Percentiles rank a stretch among this genome's conserved stretches.
Conservation (phyloP, 2,113 vertebrate genomes). For the Cettia cetti region DNA sequence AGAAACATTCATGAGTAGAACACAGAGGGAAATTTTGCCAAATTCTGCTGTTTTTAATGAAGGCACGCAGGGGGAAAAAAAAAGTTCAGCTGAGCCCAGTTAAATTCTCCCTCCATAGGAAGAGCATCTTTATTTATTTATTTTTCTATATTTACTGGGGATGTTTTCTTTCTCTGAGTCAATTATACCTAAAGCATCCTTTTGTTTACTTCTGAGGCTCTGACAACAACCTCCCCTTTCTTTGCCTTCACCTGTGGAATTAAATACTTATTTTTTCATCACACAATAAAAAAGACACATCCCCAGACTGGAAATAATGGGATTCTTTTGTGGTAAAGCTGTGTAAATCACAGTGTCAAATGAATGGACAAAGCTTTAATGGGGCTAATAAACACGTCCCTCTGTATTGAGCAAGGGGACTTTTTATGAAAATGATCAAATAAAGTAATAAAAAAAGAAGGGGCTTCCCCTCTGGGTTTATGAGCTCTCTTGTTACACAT, state of each 20-base stretch:
- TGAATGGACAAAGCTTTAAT: conserved; percentile 61
- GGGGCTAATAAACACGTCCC: conserved; percentile 54
- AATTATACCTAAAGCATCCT: conserved; percentile 32
- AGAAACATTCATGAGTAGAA: conserved; percentile 68
- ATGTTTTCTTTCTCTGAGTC: conserved; percentile 37
- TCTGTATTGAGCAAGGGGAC: conserved; percentile 37
- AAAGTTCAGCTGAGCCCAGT: conserved; percentile 41
- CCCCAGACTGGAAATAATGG: conserved; percentile 26
- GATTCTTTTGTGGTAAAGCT: conserved; percentile 49
- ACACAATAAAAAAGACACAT: neutral
- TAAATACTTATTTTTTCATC: conserved; percentile 20
- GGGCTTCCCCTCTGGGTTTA: conserved; percentile 62
- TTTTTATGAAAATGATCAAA: conserved; percentile 62
- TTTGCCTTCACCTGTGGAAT: conserved; percentile 22
- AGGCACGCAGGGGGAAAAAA: neutral
- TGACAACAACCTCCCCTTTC: neutral
- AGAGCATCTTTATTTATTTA: conserved; percentile 30
- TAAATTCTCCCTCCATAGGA: conserved; percentile 29
- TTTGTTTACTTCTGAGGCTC: conserved; percentile 24
- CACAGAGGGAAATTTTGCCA: conserved; percentile 64
- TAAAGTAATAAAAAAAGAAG: conserved; percentile 66
- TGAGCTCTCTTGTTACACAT: conserved; percentile 67
- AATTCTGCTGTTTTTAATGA: conserved; percentile 57
- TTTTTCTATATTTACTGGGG: conserved; percentile 41
- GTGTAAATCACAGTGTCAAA: conserved; percentile 65